Evolutionary conservation across 2,888 invertebrate genomes (phyloP).

Genomic region (Epistrophella euchroma): DNA sequence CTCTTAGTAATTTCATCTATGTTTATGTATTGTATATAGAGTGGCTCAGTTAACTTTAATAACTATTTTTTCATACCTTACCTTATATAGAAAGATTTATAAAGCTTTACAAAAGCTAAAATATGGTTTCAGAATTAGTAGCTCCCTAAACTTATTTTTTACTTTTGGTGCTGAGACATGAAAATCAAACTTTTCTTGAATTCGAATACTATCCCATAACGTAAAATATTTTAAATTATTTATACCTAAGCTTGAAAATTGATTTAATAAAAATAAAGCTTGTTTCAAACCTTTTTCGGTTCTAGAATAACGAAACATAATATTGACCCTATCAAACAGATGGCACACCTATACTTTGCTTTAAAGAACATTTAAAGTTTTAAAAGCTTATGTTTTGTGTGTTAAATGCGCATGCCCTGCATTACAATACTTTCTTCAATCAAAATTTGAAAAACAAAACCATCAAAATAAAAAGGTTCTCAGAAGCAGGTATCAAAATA

Average conservation of each 20-base stretch:
- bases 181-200: not conserved
- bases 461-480: slow-evolving; percentile 3
- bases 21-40: too few species aligned
- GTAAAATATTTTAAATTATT: too few species aligned
- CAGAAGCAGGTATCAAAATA: slow-evolving; percentile 22
- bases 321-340: not conserved
- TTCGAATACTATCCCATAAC: too few species aligned
- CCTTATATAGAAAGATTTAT: too few species aligned
- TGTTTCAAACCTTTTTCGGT: not conserved
- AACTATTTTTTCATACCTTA: too few species aligned
- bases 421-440: not conserved
- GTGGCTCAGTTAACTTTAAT: too few species aligned
- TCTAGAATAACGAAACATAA: not conserved
- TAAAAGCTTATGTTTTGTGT: not conserved
- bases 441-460: not conserved
- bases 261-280: not conserved
- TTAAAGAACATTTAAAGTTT: slow-evolving; percentile 2
- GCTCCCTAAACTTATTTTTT: too few species aligned
- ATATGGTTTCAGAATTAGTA: too few species aligned
- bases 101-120: too few species aligned
- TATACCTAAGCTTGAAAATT: not conserved
- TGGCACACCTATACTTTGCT: not conserved
- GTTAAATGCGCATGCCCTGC: not conserved
- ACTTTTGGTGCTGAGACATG: not conserved
- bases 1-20: too few species aligned